Conservation (phyloP, 2,797 vertebrate genomes). For the Melopsittacus undulatus region DNA sequence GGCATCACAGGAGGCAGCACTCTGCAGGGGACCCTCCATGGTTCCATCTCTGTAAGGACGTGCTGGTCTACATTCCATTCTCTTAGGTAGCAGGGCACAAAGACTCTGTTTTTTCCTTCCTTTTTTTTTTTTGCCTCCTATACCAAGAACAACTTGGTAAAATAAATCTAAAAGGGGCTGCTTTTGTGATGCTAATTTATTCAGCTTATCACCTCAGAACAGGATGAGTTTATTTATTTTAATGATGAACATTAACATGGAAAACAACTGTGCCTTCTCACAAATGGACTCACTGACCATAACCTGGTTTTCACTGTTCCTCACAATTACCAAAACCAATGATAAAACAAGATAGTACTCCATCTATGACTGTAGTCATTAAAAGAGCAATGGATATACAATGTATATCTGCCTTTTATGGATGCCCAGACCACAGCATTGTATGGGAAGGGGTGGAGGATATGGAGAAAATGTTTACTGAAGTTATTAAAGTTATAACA, state of each 20-base stretch:
- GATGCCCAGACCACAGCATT: neutral
- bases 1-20: neutral
- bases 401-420: neutral
- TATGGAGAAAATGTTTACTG: neutral
- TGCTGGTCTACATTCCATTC: neutral
- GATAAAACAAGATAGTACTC: neutral
- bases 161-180: neutral
- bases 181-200: neutral
- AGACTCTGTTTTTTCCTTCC: neutral
- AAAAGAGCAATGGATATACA: neutral
- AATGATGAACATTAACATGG: neutral
- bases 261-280: neutral
- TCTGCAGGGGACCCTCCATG: neutral
- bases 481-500: neutral
- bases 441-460: neutral
- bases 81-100: neutral
- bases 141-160: neutral
- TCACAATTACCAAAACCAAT: neutral
- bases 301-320: neutral
- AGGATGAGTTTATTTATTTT: neutral
- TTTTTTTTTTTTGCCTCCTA: neutral
- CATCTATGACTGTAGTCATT: neutral
- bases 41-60: neutral
- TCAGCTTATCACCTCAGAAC: neutral
- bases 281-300: neutral